Conservation (phyloP, 2,113 vertebrate species). For the Oenanthe melanoleuca region DNA sequence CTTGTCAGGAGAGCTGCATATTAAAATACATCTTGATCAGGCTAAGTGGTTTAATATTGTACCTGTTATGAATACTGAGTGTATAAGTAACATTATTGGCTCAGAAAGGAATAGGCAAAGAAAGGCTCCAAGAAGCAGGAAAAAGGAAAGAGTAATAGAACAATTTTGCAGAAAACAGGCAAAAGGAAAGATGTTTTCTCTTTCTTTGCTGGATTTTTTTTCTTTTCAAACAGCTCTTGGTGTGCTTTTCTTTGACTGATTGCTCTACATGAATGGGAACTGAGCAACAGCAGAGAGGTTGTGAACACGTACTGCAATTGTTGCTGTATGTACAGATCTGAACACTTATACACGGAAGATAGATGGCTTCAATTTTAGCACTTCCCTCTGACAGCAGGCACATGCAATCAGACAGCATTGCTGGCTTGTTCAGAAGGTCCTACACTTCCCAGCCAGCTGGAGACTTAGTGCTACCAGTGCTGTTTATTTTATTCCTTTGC, state of each 20-base stretch:
- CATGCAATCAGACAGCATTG: background rate
- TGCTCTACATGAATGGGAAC: background rate
- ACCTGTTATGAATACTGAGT: constrained; percentile 30
- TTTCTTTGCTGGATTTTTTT: background rate
- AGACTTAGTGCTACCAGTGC: background rate
- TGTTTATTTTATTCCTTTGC: background rate
- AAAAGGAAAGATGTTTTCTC: constrained; percentile 13
- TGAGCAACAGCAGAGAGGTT: constrained; percentile 8
- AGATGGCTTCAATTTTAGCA: background rate
- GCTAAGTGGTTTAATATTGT: constrained; percentile 45
- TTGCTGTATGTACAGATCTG: background rate
- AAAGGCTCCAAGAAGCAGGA: background rate
- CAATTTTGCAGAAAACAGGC: background rate
- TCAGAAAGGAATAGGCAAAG: background rate
- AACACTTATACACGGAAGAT: background rate
- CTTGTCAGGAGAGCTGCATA: constrained; percentile 39
- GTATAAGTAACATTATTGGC: background rate
- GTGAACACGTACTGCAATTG: fast-evolving
- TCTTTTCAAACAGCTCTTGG: background rate
- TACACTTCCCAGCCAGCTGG: background rate
- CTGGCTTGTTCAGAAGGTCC: background rate
- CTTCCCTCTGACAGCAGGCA: background rate
- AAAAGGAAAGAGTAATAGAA: background rate
- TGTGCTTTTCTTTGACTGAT: constrained; percentile 16
- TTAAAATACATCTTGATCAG: constrained; percentile 52